These are phyloP conservation scores for Triplophysa bombifrons DNA, from an alignment of 2,797 vertebrate species.

Conservation along the genomic window DNA sequence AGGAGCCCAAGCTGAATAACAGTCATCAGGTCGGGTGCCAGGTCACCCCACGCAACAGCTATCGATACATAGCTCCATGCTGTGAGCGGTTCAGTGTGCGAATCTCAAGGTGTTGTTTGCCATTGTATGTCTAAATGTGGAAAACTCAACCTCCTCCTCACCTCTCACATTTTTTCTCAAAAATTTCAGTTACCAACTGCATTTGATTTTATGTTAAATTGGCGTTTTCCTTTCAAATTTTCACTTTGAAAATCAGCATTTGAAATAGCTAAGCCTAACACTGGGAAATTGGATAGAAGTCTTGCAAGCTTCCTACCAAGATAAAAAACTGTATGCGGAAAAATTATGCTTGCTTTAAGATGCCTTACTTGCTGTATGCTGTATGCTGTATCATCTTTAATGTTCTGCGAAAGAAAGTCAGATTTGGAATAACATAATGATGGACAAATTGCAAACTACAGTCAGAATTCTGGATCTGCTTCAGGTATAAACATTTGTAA, in stretches of 20 bases:
- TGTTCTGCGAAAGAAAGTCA: too few relatives aligned
- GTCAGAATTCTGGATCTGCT: background rate
- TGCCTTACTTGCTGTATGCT: background rate
- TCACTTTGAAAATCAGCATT: slow-evolving; percentile 4
- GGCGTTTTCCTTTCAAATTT: background rate
- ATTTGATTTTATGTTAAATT: slow-evolving; percentile 12
- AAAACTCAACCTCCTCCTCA: slow-evolving; percentile 13
- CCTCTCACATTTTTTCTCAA: slow-evolving; percentile 5
- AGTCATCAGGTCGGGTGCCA: background rate
- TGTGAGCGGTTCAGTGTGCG: slow-evolving; percentile 3
- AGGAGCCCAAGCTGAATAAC: background rate
- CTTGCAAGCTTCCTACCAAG: background rate
- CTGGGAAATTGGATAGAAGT: background rate
- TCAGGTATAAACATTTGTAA: background rate
- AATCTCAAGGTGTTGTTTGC: slow-evolving; percentile 43
- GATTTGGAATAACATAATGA: too few relatives aligned
- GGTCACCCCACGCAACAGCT: background rate
- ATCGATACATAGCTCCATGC: slow-evolving; percentile 10
- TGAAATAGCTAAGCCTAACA: background rate
- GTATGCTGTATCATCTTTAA: too few relatives aligned
- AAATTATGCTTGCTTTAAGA: background rate
- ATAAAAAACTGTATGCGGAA: background rate
- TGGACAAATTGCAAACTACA: background rate
- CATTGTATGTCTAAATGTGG: slow-evolving; percentile 27
- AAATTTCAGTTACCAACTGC: background rate